A percentile compares a stretch with the other conserved stretches of the same genome.
phyloP scores from a whole-genome alignment of 30 jellyfish, hydroid and myxozoan genomes.

The Catostylus mosaicus region DNA sequence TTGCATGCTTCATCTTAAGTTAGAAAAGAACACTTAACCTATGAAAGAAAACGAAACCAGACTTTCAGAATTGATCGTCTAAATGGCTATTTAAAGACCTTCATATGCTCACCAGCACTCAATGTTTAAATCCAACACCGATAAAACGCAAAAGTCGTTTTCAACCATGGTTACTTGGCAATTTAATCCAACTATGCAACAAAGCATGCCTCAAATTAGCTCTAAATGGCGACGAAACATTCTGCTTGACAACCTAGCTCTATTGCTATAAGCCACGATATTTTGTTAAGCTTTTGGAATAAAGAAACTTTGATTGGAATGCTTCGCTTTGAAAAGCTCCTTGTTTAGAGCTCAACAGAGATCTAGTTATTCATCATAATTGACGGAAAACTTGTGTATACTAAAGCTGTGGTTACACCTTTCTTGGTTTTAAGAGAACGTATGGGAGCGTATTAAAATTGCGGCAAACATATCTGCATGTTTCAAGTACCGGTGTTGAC shows the following conservation, averaged over 20 bases:
- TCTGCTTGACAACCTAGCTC: neutral
- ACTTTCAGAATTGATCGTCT: too few relatives aligned
- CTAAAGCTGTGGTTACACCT: too few relatives aligned
- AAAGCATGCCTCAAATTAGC: neutral
- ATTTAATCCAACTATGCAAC: neutral
- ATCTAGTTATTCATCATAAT: neutral
- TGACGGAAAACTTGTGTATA: neutral
- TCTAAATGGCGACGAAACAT: neutral
- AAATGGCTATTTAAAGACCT: too few relatives aligned
- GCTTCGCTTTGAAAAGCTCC: too few relatives aligned
- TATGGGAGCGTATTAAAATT: neutral
- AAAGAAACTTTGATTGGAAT: neutral
- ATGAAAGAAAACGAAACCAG: too few relatives aligned
- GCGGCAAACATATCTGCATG: neutral
- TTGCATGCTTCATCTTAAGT: neutral
- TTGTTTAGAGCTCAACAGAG: neutral
- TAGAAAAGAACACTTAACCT: constrained; percentile 1
- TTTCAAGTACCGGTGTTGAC: too few relatives aligned
- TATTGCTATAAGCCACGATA: neutral
- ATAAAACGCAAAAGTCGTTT: too few relatives aligned
- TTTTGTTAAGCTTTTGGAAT: neutral
- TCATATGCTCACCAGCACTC: too few relatives aligned
- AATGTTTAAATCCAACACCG: too few relatives aligned
- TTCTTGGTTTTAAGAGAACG: neutral
- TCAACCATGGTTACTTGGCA: neutral